Evolutionary conservation across 2,797 vertebrate genomes (phyloP).

Genomic region (Hephaestus fuliginosus): DNA sequence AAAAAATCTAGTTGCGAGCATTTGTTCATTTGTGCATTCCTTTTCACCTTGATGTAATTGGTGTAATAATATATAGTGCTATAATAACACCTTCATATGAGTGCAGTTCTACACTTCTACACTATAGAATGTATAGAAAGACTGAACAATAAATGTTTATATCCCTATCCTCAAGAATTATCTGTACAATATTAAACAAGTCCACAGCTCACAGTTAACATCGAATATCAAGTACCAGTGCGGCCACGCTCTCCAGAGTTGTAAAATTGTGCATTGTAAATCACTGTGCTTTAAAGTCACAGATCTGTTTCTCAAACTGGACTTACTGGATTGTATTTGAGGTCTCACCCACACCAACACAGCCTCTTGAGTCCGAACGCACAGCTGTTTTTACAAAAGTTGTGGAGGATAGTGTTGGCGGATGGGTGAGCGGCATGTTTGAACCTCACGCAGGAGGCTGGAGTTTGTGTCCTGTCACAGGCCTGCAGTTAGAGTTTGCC

Average conservation of each 20-base stretch:
- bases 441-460: neutral
- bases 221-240: neutral
- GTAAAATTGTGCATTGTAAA: constrained; percentile 3
- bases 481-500: no score
- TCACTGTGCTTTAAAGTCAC: neutral
- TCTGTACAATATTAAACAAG: neutral
- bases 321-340: neutral
- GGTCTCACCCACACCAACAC: neutral
- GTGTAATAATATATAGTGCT: neutral
- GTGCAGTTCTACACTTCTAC: no score
- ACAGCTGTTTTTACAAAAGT: neutral
- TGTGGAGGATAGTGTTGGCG: neutral
- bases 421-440: neutral
- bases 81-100: constrained; percentile 6
- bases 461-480: neutral
- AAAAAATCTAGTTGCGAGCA: constrained; percentile 20
- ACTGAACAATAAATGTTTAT: neutral
- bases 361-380: neutral
- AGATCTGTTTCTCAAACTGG: neutral
- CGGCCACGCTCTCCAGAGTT: neutral
- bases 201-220: neutral
- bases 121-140: neutral
- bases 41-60: constrained; percentile 37
- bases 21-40: constrained; percentile 26
- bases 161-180: neutral